These are phyloP conservation scores for Baronia brevicornis DNA, from an alignment of 2,888 invertebrate species.

Conservation along the genomic window DNA sequence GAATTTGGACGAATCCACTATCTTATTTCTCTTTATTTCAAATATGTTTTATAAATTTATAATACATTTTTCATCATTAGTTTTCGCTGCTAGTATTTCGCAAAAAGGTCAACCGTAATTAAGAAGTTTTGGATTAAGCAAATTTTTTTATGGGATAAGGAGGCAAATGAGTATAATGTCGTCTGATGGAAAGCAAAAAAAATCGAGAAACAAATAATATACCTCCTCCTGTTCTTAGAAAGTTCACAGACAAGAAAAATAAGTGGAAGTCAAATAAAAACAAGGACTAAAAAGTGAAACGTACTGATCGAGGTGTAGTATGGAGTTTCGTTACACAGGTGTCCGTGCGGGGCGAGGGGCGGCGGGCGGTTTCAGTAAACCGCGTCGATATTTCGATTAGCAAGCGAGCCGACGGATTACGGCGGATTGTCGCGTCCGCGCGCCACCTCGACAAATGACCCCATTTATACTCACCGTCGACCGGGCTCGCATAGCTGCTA, in stretches of 20 bases:
- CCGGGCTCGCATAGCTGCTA: constrained; percentile 5
- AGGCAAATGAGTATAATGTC: not conserved
- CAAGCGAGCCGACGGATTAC: constrained; percentile 63
- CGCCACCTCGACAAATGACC: constrained; percentile 57
- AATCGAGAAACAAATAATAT: too few relatives aligned
- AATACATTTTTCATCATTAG: not conserved
- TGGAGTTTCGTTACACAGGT: constrained; percentile 15
- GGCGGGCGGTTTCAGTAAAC: constrained; percentile 41
- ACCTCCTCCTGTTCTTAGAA: too few relatives aligned
- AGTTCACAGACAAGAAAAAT: constrained; percentile 1
- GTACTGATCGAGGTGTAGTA: constrained; percentile 11
- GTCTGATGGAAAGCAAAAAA: too few relatives aligned
- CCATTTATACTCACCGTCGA: constrained; percentile 48
- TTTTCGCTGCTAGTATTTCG: constrained; percentile 2
- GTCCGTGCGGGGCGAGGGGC: constrained; percentile 11
- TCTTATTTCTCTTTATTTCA: too few relatives aligned
- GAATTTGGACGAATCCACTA: too few relatives aligned
- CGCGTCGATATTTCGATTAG: constrained; percentile 72
- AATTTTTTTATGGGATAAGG: too few relatives aligned
- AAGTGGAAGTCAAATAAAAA: constrained; percentile 1
- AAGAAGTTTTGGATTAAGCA: too few relatives aligned
- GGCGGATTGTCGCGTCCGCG: constrained; percentile 67
- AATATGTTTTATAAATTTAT: too few relatives aligned
- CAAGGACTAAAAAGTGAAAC: constrained; percentile 11
- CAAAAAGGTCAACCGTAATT: too few relatives aligned